Evolutionary conservation across 2,888 invertebrate species (phyloP), one percentile per base, ranked within the genome.

Genomic region (Diogma glabrata): DNA sequence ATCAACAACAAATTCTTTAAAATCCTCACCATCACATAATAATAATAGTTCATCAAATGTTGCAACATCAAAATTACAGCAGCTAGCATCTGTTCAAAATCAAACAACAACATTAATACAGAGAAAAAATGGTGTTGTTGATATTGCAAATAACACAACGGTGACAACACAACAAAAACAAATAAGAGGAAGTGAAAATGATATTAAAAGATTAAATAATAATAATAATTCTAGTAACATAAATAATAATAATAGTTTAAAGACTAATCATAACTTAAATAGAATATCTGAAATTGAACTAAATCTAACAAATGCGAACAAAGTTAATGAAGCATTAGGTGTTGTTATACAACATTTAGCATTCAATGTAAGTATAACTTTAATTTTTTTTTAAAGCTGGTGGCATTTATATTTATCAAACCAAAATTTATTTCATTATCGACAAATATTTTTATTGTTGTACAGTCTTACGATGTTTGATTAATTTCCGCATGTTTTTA

Each of bases 331-430:
- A 69, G 92, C 89, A 38, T 77, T 93, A 61, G 84, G 87, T 54
- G 81, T 87, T 57, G 78, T 91, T 57, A 81, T 92, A 59, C 86
- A 90, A 68, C 88, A 91, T 72, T 77, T 92, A 65, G 85, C 86
- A 61, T 79, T 79, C 67, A 78, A 81, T 67, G 84, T 84, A 69
- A 78, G 80, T 76, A 58, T 48, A 38, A 30, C 4, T 30, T 30
- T 30, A 4, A 26, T 26, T 26, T 8, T 30, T 30, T 4, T n/a
- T n/a, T n/a, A n/a, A n/a, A n/a, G n/a, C n/a, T n/a, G n/a, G n/a
- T n/a, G n/a, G n/a, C n/a, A n/a, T n/a, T n/a, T n/a, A n/a, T n/a
- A n/a, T n/a, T n/a, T n/a, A n/a, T n/a, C n/a, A n/a, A n/a, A n/a
- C n/a, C n/a, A n/a, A n/a, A n/a, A n/a, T n/a, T n/a, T n/a, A n/a